Evolutionary conservation across 2,113 vertebrate genomes (phyloP).

Genomic region (Aldabrachelys gigantea): DNA sequence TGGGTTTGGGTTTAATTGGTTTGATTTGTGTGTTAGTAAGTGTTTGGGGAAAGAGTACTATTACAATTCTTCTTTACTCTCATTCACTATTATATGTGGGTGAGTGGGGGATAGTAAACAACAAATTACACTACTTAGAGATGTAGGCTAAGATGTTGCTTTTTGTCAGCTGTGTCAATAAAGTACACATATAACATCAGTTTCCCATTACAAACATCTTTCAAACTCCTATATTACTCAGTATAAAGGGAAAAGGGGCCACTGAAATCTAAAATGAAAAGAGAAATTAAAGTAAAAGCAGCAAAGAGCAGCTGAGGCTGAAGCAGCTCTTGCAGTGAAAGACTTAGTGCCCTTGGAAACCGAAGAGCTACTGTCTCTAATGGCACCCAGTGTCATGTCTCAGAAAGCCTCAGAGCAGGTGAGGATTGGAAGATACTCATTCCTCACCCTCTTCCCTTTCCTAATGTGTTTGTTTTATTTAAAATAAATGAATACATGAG

Average conservation of each 20-base stretch:
- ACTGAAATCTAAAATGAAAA: slow-evolving; percentile 75
- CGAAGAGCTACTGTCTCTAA: slow-evolving; percentile 34
- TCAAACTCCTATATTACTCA: slow-evolving; percentile 78
- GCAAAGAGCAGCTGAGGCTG: slow-evolving; percentile 60
- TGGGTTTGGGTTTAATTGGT: slow-evolving; percentile 47
- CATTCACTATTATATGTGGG: slow-evolving; percentile 68
- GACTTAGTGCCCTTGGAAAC: slow-evolving; percentile 60
- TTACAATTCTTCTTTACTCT: slow-evolving; percentile 65
- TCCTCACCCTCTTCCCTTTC: not conserved
- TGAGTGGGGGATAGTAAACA: slow-evolving; percentile 68
- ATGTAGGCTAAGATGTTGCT: slow-evolving; percentile 32
- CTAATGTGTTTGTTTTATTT: not conserved
- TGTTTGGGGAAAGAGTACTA: slow-evolving; percentile 54
- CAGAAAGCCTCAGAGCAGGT: slow-evolving; percentile 38
- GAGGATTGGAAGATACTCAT: slow-evolving; percentile 5
- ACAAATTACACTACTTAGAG: slow-evolving; percentile 77
- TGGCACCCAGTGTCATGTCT: slow-evolving; percentile 39
- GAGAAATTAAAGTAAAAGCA: slow-evolving; percentile 77
- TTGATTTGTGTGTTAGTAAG: slow-evolving; percentile 25
- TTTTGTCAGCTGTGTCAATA: slow-evolving; percentile 75
- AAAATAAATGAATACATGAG: not conserved
- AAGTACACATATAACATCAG: slow-evolving; percentile 75
- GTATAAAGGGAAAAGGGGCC: slow-evolving; percentile 72
- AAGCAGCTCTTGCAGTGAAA: slow-evolving; percentile 54
- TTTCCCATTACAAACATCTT: slow-evolving; percentile 79